These are phyloP conservation scores for Ptychobarbus kaznakovi DNA, from an alignment of 2,797 vertebrate genomes.

Conservation along the genomic window DNA sequence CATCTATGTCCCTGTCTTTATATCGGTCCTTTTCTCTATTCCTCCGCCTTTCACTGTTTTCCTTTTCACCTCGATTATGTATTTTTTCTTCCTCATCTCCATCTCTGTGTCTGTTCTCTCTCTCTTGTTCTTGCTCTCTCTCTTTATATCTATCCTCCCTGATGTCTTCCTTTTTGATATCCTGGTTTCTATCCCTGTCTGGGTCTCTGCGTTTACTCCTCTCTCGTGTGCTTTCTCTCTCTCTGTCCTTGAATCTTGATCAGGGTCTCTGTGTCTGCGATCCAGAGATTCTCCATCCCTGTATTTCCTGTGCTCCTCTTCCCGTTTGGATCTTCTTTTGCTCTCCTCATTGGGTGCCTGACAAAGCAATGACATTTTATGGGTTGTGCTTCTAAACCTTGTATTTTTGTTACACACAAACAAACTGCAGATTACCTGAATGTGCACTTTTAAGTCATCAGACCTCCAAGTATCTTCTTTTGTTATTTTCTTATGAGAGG, in stretches of 20 bases:
- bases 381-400: neutral
- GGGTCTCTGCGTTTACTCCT: constrained; percentile 67
- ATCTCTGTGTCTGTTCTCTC: constrained; percentile 66
- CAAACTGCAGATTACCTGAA: constrained; percentile 76
- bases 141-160: constrained; percentile 44
- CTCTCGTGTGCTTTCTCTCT: constrained; percentile 59
- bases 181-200: constrained; percentile 60
- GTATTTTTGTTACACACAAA: constrained; percentile 2
- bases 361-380: neutral
- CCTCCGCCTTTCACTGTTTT: constrained; percentile 14
- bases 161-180: constrained; percentile 41
- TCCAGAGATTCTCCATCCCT: constrained; percentile 68
- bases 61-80: constrained; percentile 52
- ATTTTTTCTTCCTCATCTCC: constrained; percentile 60
- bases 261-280: constrained; percentile 69
- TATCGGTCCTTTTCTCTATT: constrained; percentile 58
- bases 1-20: constrained; percentile 60
- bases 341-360: constrained; percentile 69
- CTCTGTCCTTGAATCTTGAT: constrained; percentile 70
- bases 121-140: constrained; percentile 64
- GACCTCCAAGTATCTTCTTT: constrained; percentile 96
- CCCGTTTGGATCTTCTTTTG: constrained; percentile 69
- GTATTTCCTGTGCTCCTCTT: constrained; percentile 68
- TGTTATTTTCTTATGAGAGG: constrained; percentile 78
- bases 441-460: constrained; percentile 86